A percentile compares a stretch with the other conserved stretches of the same genome.
Conservation (phyloP, 2,113 vertebrate genomes). For the Chunga burmeisteri region DNA sequence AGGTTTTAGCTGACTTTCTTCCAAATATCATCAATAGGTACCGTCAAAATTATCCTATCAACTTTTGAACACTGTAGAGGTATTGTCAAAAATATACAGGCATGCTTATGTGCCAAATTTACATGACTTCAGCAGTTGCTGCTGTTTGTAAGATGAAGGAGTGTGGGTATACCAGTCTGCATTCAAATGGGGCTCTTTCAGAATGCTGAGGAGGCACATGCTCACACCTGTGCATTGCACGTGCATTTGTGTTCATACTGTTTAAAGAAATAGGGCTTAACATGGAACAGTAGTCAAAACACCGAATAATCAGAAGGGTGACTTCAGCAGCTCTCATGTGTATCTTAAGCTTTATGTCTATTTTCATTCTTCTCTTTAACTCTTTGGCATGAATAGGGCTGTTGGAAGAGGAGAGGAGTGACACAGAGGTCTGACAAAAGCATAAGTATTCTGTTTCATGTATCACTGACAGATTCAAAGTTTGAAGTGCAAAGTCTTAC, state of each 20-base stretch:
- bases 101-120: neutral
- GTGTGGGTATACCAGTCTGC: neutral
- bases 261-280: neutral
- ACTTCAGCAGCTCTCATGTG: neutral
- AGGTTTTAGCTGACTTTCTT: neutral
- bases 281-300: neutral
- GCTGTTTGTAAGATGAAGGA: neutral
- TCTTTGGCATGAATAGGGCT: neutral
- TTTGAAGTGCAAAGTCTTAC: neutral
- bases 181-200: neutral
- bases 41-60: neutral
- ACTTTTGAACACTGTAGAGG: neutral
- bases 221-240: neutral
- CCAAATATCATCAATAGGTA: neutral
- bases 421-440: neutral
- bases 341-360: neutral
- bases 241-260: neutral
- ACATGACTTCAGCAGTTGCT: neutral
- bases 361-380: neutral
- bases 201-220: neutral
- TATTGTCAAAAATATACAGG: neutral
- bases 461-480: neutral
- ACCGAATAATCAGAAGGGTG: neutral
- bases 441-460: neutral
- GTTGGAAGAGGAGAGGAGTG: neutral